phyloP scores from a whole-genome alignment of 2,113 vertebrate genomes.

The Bos javanicus region DNA sequence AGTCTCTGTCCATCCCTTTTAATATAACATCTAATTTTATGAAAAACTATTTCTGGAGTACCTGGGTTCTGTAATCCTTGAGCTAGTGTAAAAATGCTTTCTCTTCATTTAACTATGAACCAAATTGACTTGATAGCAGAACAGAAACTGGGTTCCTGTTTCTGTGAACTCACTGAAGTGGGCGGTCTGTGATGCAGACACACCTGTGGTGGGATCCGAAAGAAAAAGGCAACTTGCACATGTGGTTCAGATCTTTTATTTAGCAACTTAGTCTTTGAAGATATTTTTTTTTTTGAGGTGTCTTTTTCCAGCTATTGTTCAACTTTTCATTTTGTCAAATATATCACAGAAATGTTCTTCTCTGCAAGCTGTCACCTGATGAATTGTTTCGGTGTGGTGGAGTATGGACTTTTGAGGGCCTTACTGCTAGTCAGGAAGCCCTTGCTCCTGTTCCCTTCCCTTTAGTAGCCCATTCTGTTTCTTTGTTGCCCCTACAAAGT shows the following conservation, averaged over 20 bases:
- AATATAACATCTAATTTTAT: not conserved
- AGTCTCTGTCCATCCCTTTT: not conserved
- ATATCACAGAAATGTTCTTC: not conserved
- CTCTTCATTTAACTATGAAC: not conserved
- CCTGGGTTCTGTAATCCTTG: not conserved
- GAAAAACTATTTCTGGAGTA: not conserved
- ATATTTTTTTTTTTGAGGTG: not conserved
- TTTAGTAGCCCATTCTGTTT: not conserved
- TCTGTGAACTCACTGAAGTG: not conserved
- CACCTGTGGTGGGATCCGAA: not conserved
- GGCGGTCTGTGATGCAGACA: not conserved
- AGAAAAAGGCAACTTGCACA: not conserved
- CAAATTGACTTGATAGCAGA: not conserved
- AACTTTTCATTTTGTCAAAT: not conserved
- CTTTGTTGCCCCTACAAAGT: not conserved
- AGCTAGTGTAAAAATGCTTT: not conserved
- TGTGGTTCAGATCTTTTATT: not conserved
- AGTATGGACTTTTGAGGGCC: not conserved
- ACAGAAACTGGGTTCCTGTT: not conserved
- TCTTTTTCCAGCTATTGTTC: not conserved
- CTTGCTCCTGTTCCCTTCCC: not conserved
- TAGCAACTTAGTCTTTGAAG: not conserved
- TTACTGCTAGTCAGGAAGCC: not conserved
- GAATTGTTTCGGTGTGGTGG: not conserved
- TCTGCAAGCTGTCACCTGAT: not conserved